Percentiles rank a stretch among this genome's conserved stretches.
Conservation (phyloP, 2,113 vertebrate species). For the Ondatra zibethicus region DNA sequence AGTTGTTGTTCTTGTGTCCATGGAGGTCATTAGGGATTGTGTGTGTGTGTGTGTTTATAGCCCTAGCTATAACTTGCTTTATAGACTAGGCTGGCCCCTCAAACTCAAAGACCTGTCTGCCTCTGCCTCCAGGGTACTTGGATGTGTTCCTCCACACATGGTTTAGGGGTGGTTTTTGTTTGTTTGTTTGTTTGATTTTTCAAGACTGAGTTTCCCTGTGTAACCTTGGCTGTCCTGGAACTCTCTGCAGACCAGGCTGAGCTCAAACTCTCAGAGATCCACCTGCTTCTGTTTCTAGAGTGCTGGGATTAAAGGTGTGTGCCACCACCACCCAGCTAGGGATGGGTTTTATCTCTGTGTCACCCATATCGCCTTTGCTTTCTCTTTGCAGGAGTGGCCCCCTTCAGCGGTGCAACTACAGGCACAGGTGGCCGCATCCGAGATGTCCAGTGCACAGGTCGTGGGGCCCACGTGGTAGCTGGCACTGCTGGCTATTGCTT, state of each 20-base stretch:
- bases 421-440: slow-evolving; percentile 95
- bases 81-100: neutral
- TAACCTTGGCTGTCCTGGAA: no score
- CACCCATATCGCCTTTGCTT: neutral
- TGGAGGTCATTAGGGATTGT: neutral
- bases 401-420: slow-evolving; percentile 95
- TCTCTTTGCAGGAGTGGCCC: slow-evolving; percentile 89
- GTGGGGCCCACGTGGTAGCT: slow-evolving; percentile 93
- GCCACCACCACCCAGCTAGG: no score
- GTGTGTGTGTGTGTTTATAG: no score
- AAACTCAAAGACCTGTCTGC: neutral
- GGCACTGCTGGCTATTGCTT: slow-evolving; percentile 96
- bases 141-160: neutral
- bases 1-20: neutral
- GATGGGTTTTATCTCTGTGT: neutral
- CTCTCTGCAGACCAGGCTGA: no score
- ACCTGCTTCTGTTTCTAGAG: no score
- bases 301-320: no score
- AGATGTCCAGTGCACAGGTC: slow-evolving; percentile 93
- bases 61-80: neutral
- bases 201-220: no score
- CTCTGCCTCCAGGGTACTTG: neutral
- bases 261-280: no score
- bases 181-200: no score
- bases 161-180: neutral